Conservation (phyloP, 2,797 vertebrate species). For the Iguana delicatissima region DNA sequence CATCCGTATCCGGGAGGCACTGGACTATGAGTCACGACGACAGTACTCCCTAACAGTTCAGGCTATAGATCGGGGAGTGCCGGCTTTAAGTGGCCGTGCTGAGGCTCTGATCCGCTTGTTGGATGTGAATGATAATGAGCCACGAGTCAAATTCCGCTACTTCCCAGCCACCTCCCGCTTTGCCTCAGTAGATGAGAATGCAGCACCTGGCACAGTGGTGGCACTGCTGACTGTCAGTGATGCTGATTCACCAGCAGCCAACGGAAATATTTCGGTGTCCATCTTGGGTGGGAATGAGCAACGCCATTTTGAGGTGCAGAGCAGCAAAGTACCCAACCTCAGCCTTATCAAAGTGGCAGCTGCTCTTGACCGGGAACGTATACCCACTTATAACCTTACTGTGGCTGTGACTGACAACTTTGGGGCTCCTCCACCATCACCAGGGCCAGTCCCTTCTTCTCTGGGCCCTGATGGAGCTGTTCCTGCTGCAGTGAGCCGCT, state of each 20-base stretch:
- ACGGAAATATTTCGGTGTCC: constrained; percentile 96
- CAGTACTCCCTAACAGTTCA: constrained; percentile 95
- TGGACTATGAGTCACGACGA: constrained; percentile 91
- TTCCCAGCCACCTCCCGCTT: constrained; percentile 96
- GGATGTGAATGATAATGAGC: constrained; percentile 97
- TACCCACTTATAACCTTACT: constrained; percentile 96
- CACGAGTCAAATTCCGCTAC: constrained; percentile 95
- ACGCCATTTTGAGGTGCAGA: constrained; percentile 95
- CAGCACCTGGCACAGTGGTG: constrained; percentile 94
- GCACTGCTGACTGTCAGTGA: constrained; percentile 96
- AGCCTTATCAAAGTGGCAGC: constrained; percentile 98
- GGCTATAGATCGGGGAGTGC: constrained; percentile 90
- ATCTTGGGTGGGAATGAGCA: constrained; percentile 97
- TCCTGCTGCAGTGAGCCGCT: constrained; percentile 85
- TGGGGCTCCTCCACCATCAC: constrained; percentile 50
- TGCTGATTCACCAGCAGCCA: constrained; percentile 91
- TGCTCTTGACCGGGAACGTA: constrained; percentile 93
- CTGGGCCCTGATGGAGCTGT: constrained; percentile 52
- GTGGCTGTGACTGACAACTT: constrained; percentile 92
- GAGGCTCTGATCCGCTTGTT: constrained; percentile 92
- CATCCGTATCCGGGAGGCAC: constrained; percentile 89
- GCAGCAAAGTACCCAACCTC: constrained; percentile 95
- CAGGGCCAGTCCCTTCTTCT: constrained; percentile 10
- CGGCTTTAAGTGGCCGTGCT: constrained; percentile 89
- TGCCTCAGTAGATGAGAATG: constrained; percentile 96